These are phyloP conservation scores for Ammodytes dubius DNA, from an alignment of 2,113 vertebrate species.

Conservation along the genomic window DNA sequence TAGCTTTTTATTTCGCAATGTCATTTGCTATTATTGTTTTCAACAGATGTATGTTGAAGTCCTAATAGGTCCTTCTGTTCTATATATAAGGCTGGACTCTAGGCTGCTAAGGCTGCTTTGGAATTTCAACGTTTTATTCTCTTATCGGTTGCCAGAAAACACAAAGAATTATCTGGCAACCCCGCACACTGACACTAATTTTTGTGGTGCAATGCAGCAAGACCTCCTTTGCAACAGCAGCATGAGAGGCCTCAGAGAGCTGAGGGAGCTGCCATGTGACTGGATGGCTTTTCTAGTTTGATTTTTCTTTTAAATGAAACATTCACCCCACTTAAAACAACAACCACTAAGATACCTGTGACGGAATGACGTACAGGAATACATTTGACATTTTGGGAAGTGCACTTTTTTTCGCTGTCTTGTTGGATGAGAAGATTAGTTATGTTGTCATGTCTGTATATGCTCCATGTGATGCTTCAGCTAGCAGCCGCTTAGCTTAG, in stretches of 20 bases:
- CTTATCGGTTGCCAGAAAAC: conserved; percentile 50
- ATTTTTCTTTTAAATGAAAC: background rate
- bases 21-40: conserved; percentile 35
- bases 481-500: no score
- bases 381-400: background rate
- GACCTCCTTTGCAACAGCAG: conserved; percentile 25
- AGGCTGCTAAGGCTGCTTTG: conserved; percentile 20
- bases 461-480: no score
- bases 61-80: conserved; percentile 21
- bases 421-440: no score
- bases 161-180: conserved; percentile 45
- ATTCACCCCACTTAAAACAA: background rate
- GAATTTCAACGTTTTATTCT: conserved; percentile 55
- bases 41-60: conserved; percentile 22
- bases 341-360: background rate
- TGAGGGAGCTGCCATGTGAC: conserved; percentile 8
- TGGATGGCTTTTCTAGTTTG: conserved; percentile 24
- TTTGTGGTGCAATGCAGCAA: conserved; percentile 64
- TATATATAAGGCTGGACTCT: conserved; percentile 2
- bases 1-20: conserved; percentile 20
- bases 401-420: background rate
- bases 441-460: no score
- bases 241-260: background rate
- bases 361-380: background rate
- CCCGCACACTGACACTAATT: conserved; percentile 34